Evolutionary conservation across 1,140 invertebrate genomes (phyloP), one percentile per base, ranked within the genome.

Genomic region (Microplitis demolitor): DNA sequence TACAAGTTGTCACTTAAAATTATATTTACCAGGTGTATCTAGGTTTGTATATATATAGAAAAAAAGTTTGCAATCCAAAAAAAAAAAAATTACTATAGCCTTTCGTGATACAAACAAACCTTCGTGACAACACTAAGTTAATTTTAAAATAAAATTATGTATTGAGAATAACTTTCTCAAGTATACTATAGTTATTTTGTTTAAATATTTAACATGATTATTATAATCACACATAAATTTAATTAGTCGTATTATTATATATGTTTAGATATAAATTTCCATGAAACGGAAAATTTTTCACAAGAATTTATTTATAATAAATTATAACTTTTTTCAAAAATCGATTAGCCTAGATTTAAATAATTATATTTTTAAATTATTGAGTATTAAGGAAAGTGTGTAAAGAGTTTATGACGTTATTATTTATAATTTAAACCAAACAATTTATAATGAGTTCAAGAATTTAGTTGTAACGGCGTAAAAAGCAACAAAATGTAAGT

Each of bases 131-230:
- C 45, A 68, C 14, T 45, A 34, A 3, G 24, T 24, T 24, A 34
- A 45, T 66, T 66, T 35, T 16, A 66, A 66, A 45, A 66, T 24
- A 66, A 66, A 39, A 39, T 66, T 56, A 69, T 58, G 66, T 56
- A 72, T 66, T 72, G 34, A 64, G 63, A 54, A 16, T 58, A 72
- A 66, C 63, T 72, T 72, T 66, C 34, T 37, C 13, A 8, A 54
- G 51, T 77, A 76, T 70, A 81, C 80, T 79, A 81, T 79, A 78
- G 78, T 35, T 76, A 81, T 81, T 80, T 78, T 14, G 50, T 60
- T n/a, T 73, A 76, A 80, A 69, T 81, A 80, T 81, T 79, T 80
- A 39, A 74, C 80, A 79, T 80, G 74, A 80, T 78, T 79, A 54
- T 54, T 31, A 61, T 24, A 2, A 24, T 24, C 24, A 24, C 24